A percentile compares a stretch with the other conserved stretches of the same genome.
Evolutionary conservation across 2,113 vertebrate species (phyloP).

Genomic region (Beaufortia kweichowensis): DNA sequence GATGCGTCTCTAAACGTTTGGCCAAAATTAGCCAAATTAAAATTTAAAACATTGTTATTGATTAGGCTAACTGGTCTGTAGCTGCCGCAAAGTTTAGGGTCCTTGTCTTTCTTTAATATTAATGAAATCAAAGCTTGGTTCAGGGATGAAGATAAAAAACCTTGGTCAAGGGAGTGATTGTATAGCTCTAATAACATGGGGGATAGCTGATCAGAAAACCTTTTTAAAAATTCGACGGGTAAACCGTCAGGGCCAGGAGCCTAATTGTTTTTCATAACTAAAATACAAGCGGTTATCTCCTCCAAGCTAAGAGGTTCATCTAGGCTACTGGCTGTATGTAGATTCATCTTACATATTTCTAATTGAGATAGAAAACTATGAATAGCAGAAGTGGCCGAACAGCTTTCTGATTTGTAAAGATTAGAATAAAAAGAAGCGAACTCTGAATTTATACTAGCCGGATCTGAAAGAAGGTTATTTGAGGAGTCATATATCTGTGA

Average conservation of each 20-base stretch:
- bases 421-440: not conserved
- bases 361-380: too few species aligned
- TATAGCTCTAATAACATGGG: not conserved
- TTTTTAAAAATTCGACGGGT: not conserved
- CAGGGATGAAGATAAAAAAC: not conserved
- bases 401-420: not conserved
- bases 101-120: too few species aligned
- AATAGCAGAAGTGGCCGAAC: not conserved
- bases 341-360: too few species aligned
- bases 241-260: not conserved
- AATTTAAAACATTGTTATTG: too few species aligned
- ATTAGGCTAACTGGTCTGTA: too few species aligned
- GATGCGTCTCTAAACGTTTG: not conserved
- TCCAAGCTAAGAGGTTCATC: too few species aligned
- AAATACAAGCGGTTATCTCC: too few species aligned
- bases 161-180: not conserved
- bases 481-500: constrained; percentile 5
- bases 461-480: not conserved
- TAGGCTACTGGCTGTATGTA: too few species aligned
- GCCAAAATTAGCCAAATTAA: too few species aligned
- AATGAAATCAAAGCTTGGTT: too few species aligned
- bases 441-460: not conserved
- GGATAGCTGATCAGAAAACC: not conserved
- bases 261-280: not conserved
- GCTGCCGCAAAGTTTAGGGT: too few species aligned